Conservation (phyloP, 1,140 invertebrate genomes). For the Bombus polaris region DNA sequence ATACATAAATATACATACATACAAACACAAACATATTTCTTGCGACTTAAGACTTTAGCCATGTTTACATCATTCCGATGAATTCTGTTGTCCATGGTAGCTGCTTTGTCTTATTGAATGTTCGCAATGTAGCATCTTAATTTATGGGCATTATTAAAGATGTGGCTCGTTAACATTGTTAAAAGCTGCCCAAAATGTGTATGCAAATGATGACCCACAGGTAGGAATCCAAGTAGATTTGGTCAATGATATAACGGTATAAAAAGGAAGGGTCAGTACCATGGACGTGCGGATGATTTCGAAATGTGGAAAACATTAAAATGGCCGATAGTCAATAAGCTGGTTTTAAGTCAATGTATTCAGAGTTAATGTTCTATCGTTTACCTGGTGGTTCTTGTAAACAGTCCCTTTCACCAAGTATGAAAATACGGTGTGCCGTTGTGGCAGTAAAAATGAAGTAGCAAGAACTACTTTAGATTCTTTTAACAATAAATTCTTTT, state of each 20-base stretch:
- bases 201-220: conserved; percentile 35
- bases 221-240: conserved; percentile 4
- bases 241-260: neutral
- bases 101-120: conserved; percentile 34
- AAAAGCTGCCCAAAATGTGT: neutral
- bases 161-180: conserved; percentile 7
- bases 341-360: conserved; percentile 66
- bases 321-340: conserved; percentile 70
- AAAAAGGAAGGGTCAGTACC: conserved; percentile 25
- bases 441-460: conserved; percentile 32
- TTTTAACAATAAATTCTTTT: conserved; percentile 4
- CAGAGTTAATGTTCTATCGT: conserved; percentile 63
- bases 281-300: conserved; percentile 57
- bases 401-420: conserved; percentile 32
- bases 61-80: conserved; percentile 67
- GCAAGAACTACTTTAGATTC: neutral
- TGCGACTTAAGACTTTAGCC: conserved; percentile 70
- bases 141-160: conserved; percentile 62
- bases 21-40: conserved; percentile 67
- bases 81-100: conserved; percentile 63
- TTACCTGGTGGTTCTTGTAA: conserved; percentile 58
- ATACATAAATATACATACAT: conserved; percentile 69
- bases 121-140: conserved; percentile 40
- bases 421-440: conserved; percentile 51
- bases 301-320: conserved; percentile 57